Percentiles rank a stretch among this genome's conserved stretches.
Conservation (phyloP, 2,888 invertebrate genomes). For the Polymixis flavicincta region DNA sequence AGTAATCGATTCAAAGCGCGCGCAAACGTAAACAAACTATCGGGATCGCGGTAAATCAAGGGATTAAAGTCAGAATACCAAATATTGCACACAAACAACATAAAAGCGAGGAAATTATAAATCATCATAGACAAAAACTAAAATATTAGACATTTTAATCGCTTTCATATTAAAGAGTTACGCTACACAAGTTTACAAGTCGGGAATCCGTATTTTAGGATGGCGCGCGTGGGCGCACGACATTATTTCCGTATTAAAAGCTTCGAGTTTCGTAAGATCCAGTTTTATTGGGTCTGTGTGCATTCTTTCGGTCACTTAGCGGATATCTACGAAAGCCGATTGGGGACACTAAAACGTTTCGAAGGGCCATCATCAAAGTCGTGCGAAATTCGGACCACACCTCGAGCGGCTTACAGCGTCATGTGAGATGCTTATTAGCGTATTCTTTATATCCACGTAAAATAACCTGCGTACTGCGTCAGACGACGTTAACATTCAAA, state of each 20-base stretch:
- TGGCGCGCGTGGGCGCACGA: conserved; percentile 77
- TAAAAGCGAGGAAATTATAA: conserved; percentile 68
- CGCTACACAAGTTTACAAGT: conserved; percentile 71
- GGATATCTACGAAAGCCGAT: conserved; percentile 78
- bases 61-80: conserved; percentile 64
- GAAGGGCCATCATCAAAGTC: conserved; percentile 75
- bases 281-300: conserved; percentile 76
- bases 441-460: conserved; percentile 64
- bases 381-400: conserved; percentile 85
- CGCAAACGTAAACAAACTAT: conserved; percentile 37
- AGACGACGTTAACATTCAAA: conserved; percentile 56
- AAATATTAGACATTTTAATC: conserved; percentile 72
- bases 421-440: conserved; percentile 66
- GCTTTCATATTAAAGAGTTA: conserved; percentile 72
- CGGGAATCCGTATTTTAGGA: conserved; percentile 70
- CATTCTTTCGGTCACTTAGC: conserved; percentile 84
- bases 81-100: conserved; percentile 66
- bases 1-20: conserved; percentile 25
- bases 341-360: conserved; percentile 76
- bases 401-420: conserved; percentile 60
- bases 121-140: conserved; percentile 68
- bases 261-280: conserved; percentile 77
- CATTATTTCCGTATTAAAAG: conserved; percentile 80
- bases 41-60: conserved; percentile 58
- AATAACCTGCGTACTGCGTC: conserved; percentile 50